Percentiles rank a stretch among this genome's conserved stretches.
Evolutionary conservation across 2,797 vertebrate genomes (phyloP).

Genomic region (Crax fasciolata): DNA sequence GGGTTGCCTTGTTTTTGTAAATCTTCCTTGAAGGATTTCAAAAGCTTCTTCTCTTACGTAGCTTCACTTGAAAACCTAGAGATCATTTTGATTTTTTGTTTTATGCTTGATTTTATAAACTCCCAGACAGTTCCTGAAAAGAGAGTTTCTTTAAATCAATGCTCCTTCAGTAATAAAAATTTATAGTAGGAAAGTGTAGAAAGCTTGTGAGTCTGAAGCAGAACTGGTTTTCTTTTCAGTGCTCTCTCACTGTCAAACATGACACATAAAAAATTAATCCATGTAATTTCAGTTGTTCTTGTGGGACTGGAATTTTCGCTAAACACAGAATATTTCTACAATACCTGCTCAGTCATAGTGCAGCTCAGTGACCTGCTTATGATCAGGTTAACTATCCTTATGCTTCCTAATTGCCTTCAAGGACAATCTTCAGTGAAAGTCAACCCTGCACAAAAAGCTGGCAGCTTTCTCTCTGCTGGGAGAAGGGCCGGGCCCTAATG

Average conservation of each 20-base stretch:
- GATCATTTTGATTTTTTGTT: not conserved
- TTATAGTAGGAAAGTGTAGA: not conserved
- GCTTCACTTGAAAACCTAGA: not conserved
- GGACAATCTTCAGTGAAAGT: not conserved
- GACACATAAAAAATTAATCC: not conserved
- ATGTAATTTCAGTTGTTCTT: not conserved
- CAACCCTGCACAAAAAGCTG: not conserved
- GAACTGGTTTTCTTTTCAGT: not conserved
- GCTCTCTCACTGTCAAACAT: not conserved
- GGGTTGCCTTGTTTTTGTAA: not conserved
- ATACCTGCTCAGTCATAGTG: not conserved
- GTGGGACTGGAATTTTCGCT: not conserved
- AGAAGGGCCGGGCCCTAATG: not conserved
- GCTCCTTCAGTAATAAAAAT: not conserved
- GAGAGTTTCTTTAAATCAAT: not conserved
- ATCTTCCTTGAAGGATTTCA: not conserved
- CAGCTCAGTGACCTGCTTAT: not conserved
- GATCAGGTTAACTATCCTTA: not conserved
- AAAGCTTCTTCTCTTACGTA: not conserved
- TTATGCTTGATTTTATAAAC: not conserved
- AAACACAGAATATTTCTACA: not conserved
- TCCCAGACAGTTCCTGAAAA: not conserved
- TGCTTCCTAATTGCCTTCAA: constrained; percentile 22
- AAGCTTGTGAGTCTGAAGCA: not conserved
- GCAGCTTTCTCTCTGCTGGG: not conserved